Percentiles rank a stretch among this genome's conserved stretches.
phyloP scores from a whole-genome alignment of 2,113 vertebrate genomes.

The Xiphias gladius region DNA sequence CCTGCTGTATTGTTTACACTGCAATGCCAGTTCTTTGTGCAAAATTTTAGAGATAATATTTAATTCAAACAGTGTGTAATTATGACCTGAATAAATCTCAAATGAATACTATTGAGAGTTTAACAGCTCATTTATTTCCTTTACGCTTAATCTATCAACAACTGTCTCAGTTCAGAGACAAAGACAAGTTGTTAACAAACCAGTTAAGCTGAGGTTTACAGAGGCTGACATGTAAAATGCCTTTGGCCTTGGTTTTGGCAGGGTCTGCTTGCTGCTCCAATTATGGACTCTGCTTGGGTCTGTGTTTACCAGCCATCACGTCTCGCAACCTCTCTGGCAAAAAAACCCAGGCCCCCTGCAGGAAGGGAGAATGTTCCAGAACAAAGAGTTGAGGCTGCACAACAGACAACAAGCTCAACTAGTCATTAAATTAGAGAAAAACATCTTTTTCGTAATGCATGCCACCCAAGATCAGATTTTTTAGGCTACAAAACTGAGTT shows the following conservation, averaged over 20 bases:
- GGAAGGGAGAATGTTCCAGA: constrained; percentile 55
- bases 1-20: constrained; percentile 86
- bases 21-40: constrained; percentile 81
- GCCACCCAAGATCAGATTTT: not conserved
- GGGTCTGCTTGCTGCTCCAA: constrained; percentile 49
- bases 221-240: constrained; percentile 58
- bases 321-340: constrained; percentile 46
- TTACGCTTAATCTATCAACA: constrained; percentile 27
- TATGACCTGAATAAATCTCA: constrained; percentile 78
- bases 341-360: constrained; percentile 41
- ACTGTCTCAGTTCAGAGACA: not conserved
- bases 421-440: constrained; percentile 31
- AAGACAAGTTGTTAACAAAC: constrained; percentile 11
- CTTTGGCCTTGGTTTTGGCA: constrained; percentile 60
- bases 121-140: constrained; percentile 52
- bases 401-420: constrained; percentile 35
- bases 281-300: constrained; percentile 67
- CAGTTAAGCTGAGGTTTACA: constrained; percentile 48
- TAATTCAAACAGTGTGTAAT: constrained; percentile 83
- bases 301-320: constrained; percentile 68
- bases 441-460: not conserved
- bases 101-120: constrained; percentile 37
- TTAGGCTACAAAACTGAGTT: not conserved
- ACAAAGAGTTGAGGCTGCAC: constrained; percentile 49
- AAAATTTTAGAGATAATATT: constrained; percentile 75